phyloP scores from a whole-genome alignment of 2,113 vertebrate genomes.

The Vireo altiloquus region DNA sequence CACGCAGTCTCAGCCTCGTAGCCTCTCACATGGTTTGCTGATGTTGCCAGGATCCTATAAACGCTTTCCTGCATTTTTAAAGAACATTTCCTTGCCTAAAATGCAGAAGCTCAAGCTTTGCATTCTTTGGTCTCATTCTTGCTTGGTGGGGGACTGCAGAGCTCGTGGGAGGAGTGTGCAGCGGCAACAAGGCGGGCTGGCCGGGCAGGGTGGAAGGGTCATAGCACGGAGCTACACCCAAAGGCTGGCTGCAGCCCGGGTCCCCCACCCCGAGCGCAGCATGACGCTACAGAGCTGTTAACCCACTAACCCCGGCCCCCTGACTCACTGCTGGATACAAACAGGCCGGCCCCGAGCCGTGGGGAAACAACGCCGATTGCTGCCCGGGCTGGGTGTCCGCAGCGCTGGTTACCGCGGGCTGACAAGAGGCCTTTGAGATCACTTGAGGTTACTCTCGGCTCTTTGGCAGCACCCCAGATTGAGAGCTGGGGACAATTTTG shows the following conservation, averaged over 20 bases:
- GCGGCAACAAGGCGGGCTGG: background rate
- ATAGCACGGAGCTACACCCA: background rate
- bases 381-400: background rate
- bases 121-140: background rate
- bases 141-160: rapidly evolving
- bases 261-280: background rate
- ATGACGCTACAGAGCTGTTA: background rate
- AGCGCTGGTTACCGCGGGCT: background rate
- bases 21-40: background rate
- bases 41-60: background rate
- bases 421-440: background rate
- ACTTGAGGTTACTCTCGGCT: background rate
- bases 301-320: background rate
- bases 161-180: background rate
- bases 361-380: background rate
- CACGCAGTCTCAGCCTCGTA: background rate
- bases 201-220: background rate
- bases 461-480: background rate
- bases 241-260: background rate
- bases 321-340: background rate
- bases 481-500: background rate
- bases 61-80: background rate
- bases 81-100: background rate
- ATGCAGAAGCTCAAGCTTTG: background rate
- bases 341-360: background rate